Evolutionary conservation across 2,113 vertebrate species (phyloP), one percentile per base, ranked within the genome.

Genomic region (Percina caprodes): DNA sequence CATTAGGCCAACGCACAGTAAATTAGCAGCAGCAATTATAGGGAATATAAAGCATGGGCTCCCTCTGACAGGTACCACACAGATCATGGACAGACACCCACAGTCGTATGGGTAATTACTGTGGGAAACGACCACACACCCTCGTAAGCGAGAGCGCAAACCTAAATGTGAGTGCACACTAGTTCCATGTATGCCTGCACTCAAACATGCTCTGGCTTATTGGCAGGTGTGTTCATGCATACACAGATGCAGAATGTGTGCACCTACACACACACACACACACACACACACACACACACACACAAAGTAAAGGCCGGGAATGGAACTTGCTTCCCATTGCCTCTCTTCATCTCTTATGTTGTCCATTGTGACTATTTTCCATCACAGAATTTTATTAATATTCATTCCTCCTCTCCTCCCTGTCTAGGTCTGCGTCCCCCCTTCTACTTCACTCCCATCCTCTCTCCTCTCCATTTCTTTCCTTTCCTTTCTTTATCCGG

Each of bases 11-110:
- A 91, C 93, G 90, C 93, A 92, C 92, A 87, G 93, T 93, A 93
- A 95, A 96, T 96, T 96, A 95, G 92, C 89, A 81, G 90, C 87
- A 81, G 93, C 94, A 95, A 96, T 95, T 96, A 95, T 91, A 93
- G 92, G 87, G 93, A 93, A 89, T 90, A 95, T 93, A 93, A 94
- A 95, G 94, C 93, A 90, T 58, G 71, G 86, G 90, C 81, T 84
- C 84, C 82, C 84, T 84, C 83, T 91, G 93, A 89, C 92, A 91
- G 93, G 91, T 91, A 92, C 85, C 90, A 89, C 91, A 91, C 89
- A 90, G 88, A 92, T 92, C 91, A 93, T 80, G 92, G 79, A 88
- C 84, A 91, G 82, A 93, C 91, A 87, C 84, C 81, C 92, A 91
- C 89, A 91, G 89, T 89, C 90, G 83, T 77, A 15, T 30, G 79